Evolutionary conservation across 2,797 vertebrate genomes (phyloP), one percentile per base, ranked within the genome.

Genomic region (Lepus townsendii): DNA sequence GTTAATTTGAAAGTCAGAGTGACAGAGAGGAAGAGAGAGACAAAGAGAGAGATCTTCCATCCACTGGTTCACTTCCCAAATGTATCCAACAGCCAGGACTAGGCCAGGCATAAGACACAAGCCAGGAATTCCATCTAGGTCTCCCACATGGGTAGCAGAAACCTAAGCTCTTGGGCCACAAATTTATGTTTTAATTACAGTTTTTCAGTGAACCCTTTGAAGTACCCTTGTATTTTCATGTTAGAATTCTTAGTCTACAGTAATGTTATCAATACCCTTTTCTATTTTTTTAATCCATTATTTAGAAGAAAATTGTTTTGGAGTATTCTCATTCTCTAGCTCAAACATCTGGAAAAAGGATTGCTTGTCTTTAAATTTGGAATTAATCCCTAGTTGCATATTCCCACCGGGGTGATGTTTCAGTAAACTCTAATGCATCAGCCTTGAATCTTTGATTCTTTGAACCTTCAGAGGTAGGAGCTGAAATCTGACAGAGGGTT

Each of bases 301-400:
- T 71, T 90, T 93, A 69, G 69, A 91, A 91, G 72, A 63, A 95
- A 66, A 79, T 95, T 93, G 69, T 93, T 88, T 54, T 86, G 75
- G 84, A 54, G 62, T 86, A 71, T 65, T 92, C 79, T 92, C 72
- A 50, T 85, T 78, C 63, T 95, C 87, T 78, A 85, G 38, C 24
- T 76, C 60, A 27, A 87, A 93, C 96, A 96, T 97, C 96, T 97
- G 95, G 96, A 91, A 91, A 95, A 93, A 91, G 71, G 90, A 89
- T 96, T 93, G 73, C 80, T 79, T 94, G 84, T 97, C 79, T 95
- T 90, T 93, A 90, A 92, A 93, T 95, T 90, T 95, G 96, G 83
- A 96, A 75, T 93, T 27, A 83, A 73, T 96, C 88, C 85, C 62
- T 79, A 80, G 8, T 71, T 68, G 27, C 68, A 54, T 75, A 62